Evolutionary conservation across 1,140 invertebrate species (phyloP).

Genomic region (Anthonomus grandis): DNA sequence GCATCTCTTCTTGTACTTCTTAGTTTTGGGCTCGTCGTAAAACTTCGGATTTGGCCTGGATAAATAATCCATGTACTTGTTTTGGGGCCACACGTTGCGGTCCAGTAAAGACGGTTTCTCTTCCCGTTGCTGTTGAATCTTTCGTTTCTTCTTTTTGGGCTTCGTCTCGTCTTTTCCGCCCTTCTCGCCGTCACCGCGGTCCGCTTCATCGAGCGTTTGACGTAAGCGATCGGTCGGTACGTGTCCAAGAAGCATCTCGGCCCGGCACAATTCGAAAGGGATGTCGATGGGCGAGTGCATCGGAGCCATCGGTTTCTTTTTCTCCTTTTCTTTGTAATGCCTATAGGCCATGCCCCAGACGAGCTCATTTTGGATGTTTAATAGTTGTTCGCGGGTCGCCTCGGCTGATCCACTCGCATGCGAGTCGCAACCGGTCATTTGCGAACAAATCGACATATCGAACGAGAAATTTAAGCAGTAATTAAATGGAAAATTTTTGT

Average conservation of each 20-base stretch:
- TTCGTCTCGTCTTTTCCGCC: not conserved
- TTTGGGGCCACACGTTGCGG: slow-evolving; percentile 29
- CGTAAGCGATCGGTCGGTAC: no score
- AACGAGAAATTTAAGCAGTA: no score
- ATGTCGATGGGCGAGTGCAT: slow-evolving; percentile 30
- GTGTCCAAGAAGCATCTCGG: slow-evolving; percentile 10
- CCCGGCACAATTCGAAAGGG: slow-evolving; percentile 32
- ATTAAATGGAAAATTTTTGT: no score
- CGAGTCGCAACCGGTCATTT: no score
- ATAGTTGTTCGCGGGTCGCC: slow-evolving; percentile 2
- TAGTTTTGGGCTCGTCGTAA: not conserved
- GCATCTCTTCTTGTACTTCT: slow-evolving; percentile 24
- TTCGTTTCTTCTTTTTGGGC: slow-evolving; percentile 3
- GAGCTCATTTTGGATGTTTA: slow-evolving; percentile 27
- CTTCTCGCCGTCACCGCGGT: not conserved
- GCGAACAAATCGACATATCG: no score
- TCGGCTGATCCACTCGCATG: no score
- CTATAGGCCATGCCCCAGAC: slow-evolving; percentile 30
- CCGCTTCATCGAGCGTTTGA: no score
- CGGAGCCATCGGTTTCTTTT: slow-evolving; percentile 21
- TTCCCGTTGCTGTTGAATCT: not conserved
- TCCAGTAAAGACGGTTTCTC: slow-evolving; percentile 25
- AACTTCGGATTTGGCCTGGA: slow-evolving; percentile 26
- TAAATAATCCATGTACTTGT: slow-evolving; percentile 33
- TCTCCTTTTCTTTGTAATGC: slow-evolving; percentile 18